Evolutionary conservation across 2,113 vertebrate genomes (phyloP).

Genomic region (Lipophrys pholis): DNA sequence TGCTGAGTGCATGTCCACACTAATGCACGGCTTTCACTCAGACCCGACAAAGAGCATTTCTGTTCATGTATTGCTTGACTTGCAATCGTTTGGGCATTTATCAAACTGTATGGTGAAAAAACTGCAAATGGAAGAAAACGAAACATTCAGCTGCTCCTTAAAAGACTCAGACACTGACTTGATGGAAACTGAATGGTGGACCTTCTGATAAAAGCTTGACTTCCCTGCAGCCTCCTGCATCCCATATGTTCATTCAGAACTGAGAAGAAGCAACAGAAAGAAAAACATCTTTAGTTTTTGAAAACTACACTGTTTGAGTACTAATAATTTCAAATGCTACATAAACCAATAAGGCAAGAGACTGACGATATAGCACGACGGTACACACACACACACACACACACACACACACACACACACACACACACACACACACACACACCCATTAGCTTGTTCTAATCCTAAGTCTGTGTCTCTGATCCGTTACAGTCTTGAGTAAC

Average conservation of each 20-base stretch:
- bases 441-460: slow-evolving; percentile 49
- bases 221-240: not conserved
- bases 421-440: slow-evolving; percentile 14
- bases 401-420: not conserved
- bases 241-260: too few species aligned
- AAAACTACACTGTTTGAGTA: too few species aligned
- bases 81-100: not conserved
- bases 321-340: not conserved
- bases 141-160: not conserved
- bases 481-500: slow-evolving; percentile 53
- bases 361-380: not conserved
- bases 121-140: not conserved
- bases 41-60: too few species aligned
- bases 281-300: too few species aligned
- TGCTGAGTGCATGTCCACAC: not conserved
- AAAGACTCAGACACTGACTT: not conserved
- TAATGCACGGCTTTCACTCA: too few species aligned
- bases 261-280: too few species aligned
- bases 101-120: not conserved
- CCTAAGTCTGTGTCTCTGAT: slow-evolving; percentile 32
- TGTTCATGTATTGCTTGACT: too few species aligned
- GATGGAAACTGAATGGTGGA: not conserved
- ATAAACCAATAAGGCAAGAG: not conserved
- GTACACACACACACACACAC: slow-evolving; percentile 2
- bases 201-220: not conserved